A percentile compares a stretch with the other conserved stretches of the same genome.
These are phyloP conservation scores for Pecten maximus DNA, from an alignment of 2,888 invertebrate species.

Conservation along the genomic window DNA sequence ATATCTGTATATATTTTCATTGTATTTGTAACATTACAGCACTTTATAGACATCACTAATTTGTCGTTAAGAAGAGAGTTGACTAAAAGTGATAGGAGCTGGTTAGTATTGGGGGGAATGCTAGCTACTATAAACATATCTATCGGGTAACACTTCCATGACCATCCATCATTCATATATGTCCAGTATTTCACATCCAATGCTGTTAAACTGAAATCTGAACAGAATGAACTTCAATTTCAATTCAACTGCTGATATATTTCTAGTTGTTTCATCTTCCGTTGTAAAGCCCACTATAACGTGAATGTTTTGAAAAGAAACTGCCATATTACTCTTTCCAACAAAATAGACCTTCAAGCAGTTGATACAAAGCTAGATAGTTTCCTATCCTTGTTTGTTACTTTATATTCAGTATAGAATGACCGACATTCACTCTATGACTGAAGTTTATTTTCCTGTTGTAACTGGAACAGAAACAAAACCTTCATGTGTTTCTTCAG, in stretches of 20 bases:
- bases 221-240: neutral
- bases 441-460: neutral
- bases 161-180: neutral
- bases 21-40: neutral
- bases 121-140: neutral
- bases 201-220: neutral
- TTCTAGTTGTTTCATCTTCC: neutral
- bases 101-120: neutral
- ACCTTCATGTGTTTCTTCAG: neutral
- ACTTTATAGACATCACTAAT: neutral
- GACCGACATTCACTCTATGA: neutral
- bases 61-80: neutral
- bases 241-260: neutral
- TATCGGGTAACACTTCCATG: neutral
- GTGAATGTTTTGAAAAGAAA: neutral
- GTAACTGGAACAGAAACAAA: constrained; percentile 1
- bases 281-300: neutral
- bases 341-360: neutral
- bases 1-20: neutral
- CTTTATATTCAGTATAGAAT: neutral
- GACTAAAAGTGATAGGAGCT: neutral
- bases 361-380: neutral
- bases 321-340: neutral
- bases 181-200: neutral
- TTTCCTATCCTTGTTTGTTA: neutral